Base-by-base conservation (phyloP, 2,797 vertebrate genomes). In the Sorex maritimensis region DNA sequence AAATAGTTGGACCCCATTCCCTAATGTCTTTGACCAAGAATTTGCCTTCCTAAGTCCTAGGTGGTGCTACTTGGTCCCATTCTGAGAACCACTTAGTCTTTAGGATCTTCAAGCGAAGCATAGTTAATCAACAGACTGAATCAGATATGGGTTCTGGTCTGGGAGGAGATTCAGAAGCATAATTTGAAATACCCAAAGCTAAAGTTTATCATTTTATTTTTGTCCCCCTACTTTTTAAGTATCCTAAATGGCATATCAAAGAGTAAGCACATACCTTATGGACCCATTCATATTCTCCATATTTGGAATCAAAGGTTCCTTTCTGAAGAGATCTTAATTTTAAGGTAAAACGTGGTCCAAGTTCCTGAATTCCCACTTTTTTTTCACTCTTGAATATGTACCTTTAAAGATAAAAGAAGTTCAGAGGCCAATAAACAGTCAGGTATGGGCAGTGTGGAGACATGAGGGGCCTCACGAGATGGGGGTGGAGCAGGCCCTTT, bases 301-400 rank as follows among this genome's bases (percentile, higher is more conserved):
- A 99, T 97, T 99, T 99, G 72, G 99, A 99, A 98, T 99, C 99
- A 95, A 99, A 99, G 9, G 99, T 99, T 96, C 99, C 99, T 98
- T 99, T 99, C 95, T 99, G 99, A 95, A 99, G 98, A 61, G 99
- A 99, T 92, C 99, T 98, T 11, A 99, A 98, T 97, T 99, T 99
- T 90, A 99, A 98, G 46, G 99, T 99, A 97, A 99, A 99, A 85
- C 99, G 99, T 73, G 99, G 99, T 49, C 99, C 99, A 69, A 99
- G 98, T 97, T 99, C 99, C 95, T 99, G 99, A 98, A 99, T 99
- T n/a, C 99, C 99, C 28, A 99, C 99, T 98, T 98, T 99, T 96
- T 99, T 99, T 96, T 99, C 99, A 97, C 99, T 99, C 97, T 98
- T 99, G 97, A 99, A 99, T 92, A 99, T 99, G n/a, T 99, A 99